Evolutionary conservation across 2,888 invertebrate species (phyloP).

Genomic region (Diloba caeruleocephala): DNA sequence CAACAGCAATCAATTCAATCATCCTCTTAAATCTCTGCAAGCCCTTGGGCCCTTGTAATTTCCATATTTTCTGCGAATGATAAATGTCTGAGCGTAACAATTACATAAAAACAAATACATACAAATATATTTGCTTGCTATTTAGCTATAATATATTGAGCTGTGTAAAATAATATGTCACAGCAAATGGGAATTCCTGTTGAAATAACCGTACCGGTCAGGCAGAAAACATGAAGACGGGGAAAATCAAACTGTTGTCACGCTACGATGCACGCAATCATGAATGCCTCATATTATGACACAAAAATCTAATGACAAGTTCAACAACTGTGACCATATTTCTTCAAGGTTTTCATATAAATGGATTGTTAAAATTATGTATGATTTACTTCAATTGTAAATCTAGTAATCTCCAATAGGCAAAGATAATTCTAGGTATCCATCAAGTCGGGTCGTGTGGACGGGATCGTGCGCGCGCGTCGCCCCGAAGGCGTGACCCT

Average conservation of each 20-base stretch:
- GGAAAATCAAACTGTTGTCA: slow-evolving; percentile 28
- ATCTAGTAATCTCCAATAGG: slow-evolving; percentile 28
- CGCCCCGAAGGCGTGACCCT: slow-evolving; percentile 66
- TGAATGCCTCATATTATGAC: slow-evolving; percentile 13
- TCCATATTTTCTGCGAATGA: slow-evolving; percentile 32
- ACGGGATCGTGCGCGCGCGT: slow-evolving; percentile 69
- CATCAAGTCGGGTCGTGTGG: slow-evolving; percentile 66
- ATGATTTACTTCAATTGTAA: slow-evolving; percentile 18
- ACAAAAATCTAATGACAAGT: slow-evolving; percentile 17
- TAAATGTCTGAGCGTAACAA: slow-evolving; percentile 31
- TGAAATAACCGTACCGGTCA: not conserved
- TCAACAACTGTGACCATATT: slow-evolving; percentile 11
- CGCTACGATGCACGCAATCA: slow-evolving; percentile 23
- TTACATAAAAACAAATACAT: too few species aligned
- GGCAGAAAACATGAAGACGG: slow-evolving; percentile 16
- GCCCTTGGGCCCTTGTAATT: slow-evolving; percentile 37
- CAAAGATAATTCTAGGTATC: slow-evolving; percentile 66
- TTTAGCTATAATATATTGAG: too few species aligned
- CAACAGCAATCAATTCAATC: slow-evolving; percentile 61
- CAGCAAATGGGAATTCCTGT: slow-evolving; percentile 5
- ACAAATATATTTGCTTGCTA: too few species aligned
- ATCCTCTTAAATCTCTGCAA: slow-evolving; percentile 48
- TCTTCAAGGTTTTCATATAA: slow-evolving; percentile 17
- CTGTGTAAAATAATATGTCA: not conserved
- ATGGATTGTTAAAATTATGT: slow-evolving; percentile 3